phyloP scores from a whole-genome alignment of 2,888 invertebrate genomes.

The Onchidella celtica region DNA sequence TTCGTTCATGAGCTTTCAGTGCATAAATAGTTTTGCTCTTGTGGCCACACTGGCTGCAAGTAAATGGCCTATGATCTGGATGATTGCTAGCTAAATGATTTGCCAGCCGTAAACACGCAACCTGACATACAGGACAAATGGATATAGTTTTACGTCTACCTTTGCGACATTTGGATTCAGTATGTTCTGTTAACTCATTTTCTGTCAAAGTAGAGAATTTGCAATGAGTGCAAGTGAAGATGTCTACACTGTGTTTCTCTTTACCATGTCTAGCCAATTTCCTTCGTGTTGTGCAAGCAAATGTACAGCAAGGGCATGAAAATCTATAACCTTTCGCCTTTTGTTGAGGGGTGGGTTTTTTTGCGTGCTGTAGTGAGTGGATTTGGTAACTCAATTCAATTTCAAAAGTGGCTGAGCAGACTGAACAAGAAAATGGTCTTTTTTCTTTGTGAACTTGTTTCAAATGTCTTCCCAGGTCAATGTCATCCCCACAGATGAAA shows the following conservation, averaged over 20 bases:
- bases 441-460: slow-evolving; percentile 36
- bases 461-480: slow-evolving; percentile 35
- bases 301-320: slow-evolving; percentile 25
- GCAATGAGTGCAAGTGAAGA: slow-evolving; percentile 25
- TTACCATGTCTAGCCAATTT: not conserved
- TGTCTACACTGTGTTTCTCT: not conserved
- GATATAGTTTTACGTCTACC: slow-evolving; percentile 18
- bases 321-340: not conserved
- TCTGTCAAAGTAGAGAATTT: slow-evolving; percentile 16
- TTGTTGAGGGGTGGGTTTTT: not conserved
- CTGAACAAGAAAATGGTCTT: slow-evolving; percentile 30
- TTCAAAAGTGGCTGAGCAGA: slow-evolving; percentile 26
- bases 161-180: not conserved
- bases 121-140: slow-evolving; percentile 35
- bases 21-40: slow-evolving; percentile 22
- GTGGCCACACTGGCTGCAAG: slow-evolving; percentile 32
- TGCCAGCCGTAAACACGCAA: slow-evolving; percentile 8
- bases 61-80: slow-evolving; percentile 21
- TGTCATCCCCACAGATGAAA: slow-evolving; percentile 16
- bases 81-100: slow-evolving; percentile 20
- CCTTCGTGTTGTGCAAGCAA: not conserved
- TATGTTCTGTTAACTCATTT: slow-evolving; percentile 26
- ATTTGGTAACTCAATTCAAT: slow-evolving; percentile 33
- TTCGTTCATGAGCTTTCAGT: slow-evolving; percentile 22
- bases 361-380: slow-evolving; percentile 20